A percentile compares a stretch with the other conserved stretches of the same genome.
These are phyloP conservation scores for Diadema setosum DNA, from an alignment of 35 echinoderm and acorn worm species.

Conservation along the genomic window DNA sequence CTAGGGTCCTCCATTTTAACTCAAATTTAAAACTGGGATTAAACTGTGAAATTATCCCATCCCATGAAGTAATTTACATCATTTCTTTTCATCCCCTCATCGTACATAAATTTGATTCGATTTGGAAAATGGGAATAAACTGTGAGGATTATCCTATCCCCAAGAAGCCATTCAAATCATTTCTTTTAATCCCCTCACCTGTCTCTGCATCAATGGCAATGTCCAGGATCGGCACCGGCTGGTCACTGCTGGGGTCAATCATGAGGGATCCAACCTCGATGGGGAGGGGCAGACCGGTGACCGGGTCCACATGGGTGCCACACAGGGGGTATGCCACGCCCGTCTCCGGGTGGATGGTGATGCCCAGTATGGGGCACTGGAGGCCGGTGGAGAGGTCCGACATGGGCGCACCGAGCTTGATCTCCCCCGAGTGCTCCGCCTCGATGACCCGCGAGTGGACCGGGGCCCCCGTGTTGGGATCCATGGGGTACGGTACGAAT, in stretches of 20 bases:
- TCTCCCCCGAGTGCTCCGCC: conserved; percentile 61
- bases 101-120: no score
- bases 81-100: no score
- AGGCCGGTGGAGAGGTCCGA: conserved; percentile 74
- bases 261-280: conserved; percentile 92
- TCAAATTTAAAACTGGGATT: no score
- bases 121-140: no score
- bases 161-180: no score
- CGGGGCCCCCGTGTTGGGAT: conserved; percentile 62
- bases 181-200: conserved; percentile 41
- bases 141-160: no score
- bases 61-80: no score
- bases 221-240: conserved; percentile 78
- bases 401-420: conserved; percentile 75
- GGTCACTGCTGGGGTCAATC: conserved; percentile 94
- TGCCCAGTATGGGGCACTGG: conserved; percentile 76
- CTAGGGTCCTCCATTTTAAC: no score
- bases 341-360: conserved; percentile 95
- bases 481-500: conserved; percentile 86
- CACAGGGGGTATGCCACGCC: conserved; percentile 88
- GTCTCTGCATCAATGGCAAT: conserved; percentile 79
- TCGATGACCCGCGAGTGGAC: conserved; percentile 52
- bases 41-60: no score
- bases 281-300: conserved; percentile 81
- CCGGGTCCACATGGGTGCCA: conserved; percentile 95